A percentile compares a stretch with the other conserved stretches of the same genome.
These are phyloP conservation scores for Clavelina lepadiformis DNA, from an alignment of 23 tunicate genomes.

Conservation along the genomic window DNA sequence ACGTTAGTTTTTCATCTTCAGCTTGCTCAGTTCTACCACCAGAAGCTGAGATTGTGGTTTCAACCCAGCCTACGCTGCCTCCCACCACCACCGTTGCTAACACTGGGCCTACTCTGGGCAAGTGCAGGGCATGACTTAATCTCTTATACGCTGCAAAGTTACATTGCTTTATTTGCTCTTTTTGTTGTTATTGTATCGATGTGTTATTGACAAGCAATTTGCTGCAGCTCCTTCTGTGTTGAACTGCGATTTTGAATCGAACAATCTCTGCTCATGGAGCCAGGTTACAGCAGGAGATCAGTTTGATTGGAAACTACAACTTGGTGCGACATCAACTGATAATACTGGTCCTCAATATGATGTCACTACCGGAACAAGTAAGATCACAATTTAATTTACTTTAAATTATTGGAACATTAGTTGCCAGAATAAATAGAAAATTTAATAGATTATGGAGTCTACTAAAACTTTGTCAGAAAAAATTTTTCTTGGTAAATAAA, in stretches of 20 bases:
- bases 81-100: conserved; percentile 7
- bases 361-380: conserved; percentile 51
- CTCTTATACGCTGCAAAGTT: too few relatives aligned
- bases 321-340: conserved; percentile 1
- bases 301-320: conserved; percentile 18
- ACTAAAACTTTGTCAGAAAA: too few relatives aligned
- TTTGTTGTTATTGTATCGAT: background rate
- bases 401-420: too few relatives aligned
- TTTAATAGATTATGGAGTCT: too few relatives aligned
- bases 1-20: conserved; percentile 35
- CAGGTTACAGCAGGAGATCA: conserved; percentile 14
- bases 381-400: too few relatives aligned
- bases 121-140: background rate
- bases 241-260: conserved; percentile 63
- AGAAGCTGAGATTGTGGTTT: conserved; percentile 19
- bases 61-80: conserved; percentile 18
- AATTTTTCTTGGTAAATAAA: background rate
- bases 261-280: conserved; percentile 31
- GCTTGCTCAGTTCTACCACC: conserved; percentile 48
- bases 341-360: conserved; percentile 30
- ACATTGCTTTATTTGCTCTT: background rate
- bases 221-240: conserved; percentile 27
- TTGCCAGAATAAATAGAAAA: too few relatives aligned
- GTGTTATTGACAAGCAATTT: too few relatives aligned
- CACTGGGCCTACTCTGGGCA: conserved; percentile 27